Base-by-base conservation (phyloP, 2,797 vertebrate species). In the Tragopan temminckii region DNA sequence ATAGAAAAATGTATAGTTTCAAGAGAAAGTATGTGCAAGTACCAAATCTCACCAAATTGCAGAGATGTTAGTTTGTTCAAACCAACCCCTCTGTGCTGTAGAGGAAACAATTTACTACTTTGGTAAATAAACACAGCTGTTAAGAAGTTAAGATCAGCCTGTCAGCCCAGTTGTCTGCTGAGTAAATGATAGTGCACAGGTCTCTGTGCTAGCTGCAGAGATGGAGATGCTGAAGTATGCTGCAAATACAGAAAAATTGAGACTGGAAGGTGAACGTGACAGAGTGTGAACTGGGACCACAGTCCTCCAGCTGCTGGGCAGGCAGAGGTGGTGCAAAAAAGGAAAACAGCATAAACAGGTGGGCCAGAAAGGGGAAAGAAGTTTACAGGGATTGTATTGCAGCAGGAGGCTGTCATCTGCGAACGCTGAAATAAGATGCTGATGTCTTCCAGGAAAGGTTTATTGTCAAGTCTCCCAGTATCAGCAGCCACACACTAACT, bases 71-170 rank as follows among this genome's bases (percentile, higher is more conserved):
- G 82, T 92, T 91, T 91, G 85, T 84, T 92, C 95, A 80, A 81
- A 79, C 87, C 85, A 87, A 24, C 24, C 64, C 63, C 64, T 88
- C 91, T 71, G 70, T 90, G 89, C 91, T 95, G 88, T 68, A 74
- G 82, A 96, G 91, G 94, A 95, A 96, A 96, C 91, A 93, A 91
- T 96, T 97, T 95, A 84, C 85, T 80, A n/a, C 95, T 93, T 94
- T 29, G 71, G 93, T 95, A 95, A 95, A 97, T 94, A 96, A 97
- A 97, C 95, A 94, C 94, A 96, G 94, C 93, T 96, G 96, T 53
- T 92, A 77, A 81, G 92, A 91, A 88, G 55, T 91, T 95, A 63
- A 89, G 91, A 95, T 86, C 38, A 91, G 89, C 35, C 87, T 76
- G 87, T 82, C 85, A 84, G 69, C 85, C 71, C 89, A 45, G 10